Evolutionary conservation across 1,140 invertebrate species (phyloP).

Genomic region (Pogonus chalceus): DNA sequence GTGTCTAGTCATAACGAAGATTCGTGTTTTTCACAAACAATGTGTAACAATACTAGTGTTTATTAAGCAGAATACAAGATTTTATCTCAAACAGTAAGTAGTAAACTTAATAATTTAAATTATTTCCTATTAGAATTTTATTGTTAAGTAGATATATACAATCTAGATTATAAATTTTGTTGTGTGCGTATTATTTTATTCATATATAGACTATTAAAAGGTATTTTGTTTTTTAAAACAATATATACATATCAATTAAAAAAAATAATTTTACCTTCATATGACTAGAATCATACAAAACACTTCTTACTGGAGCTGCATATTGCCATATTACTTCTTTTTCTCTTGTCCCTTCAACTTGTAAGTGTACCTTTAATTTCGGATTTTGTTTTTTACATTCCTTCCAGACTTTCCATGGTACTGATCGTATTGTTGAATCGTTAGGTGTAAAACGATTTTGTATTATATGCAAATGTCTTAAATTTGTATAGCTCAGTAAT

Average conservation of each 20-base stretch:
- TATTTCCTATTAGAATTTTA: slow-evolving; percentile 10
- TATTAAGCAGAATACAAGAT: too few species aligned
- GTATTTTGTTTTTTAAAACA: neutral
- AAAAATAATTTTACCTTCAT: slow-evolving; percentile 49
- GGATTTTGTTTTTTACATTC: slow-evolving; percentile 45
- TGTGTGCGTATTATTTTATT: neutral
- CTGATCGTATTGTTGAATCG: slow-evolving; percentile 38
- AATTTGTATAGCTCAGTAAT: slow-evolving; percentile 51
- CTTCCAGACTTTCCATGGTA: slow-evolving; percentile 39
- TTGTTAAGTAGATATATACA: neutral
- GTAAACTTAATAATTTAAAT: slow-evolving; percentile 6
- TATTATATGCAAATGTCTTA: slow-evolving; percentile 64
- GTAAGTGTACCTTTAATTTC: slow-evolving; percentile 44
- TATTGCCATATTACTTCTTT: slow-evolving; percentile 45
- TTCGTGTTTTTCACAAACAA: too few species aligned
- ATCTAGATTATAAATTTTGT: neutral
- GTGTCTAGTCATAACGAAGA: too few species aligned
- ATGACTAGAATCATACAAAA: slow-evolving; percentile 54
- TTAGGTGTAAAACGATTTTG: slow-evolving; percentile 63
- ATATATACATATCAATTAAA: too few species aligned
- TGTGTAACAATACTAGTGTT: too few species aligned
- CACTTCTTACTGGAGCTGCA: slow-evolving; percentile 52
- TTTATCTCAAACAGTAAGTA: too few species aligned
- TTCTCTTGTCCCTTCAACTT: slow-evolving; percentile 42
- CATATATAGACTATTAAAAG: neutral